A percentile compares a stretch with the other conserved stretches of the same genome.
These are phyloP conservation scores for Platygyra sinensis DNA, from an alignment of 64 coral and sea anemone species.

Conservation along the genomic window DNA sequence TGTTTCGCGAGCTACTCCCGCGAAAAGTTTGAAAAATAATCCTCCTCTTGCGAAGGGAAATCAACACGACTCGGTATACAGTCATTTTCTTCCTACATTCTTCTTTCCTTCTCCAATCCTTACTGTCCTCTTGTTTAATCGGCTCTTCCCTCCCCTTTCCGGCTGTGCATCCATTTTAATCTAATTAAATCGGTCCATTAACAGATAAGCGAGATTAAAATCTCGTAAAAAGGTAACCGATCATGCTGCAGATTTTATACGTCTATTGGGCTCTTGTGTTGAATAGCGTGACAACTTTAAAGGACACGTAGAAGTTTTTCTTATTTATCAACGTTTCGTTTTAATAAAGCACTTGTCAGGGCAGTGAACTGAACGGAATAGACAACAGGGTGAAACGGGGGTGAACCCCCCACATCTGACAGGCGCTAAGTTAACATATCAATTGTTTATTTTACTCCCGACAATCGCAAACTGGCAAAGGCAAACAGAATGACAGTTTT, in stretches of 20 bases:
- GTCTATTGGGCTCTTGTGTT: neutral
- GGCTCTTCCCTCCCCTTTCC: neutral
- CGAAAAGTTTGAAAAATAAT: neutral
- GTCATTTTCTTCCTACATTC: too few species aligned
- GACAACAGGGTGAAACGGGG: neutral
- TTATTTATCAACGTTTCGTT: neutral
- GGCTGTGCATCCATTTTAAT: neutral
- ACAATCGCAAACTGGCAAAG: neutral
- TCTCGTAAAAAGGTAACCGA: neutral
- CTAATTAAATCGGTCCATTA: neutral
- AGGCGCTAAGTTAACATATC: neutral
- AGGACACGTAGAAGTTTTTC: neutral
- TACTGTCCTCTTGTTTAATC: neutral
- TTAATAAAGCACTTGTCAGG: neutral
- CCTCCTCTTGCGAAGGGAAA: neutral
- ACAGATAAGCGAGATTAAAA: slow-evolving; percentile 1
- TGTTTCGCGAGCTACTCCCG: neutral
- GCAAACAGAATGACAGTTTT: slow-evolving; percentile 8
- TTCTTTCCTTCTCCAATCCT: neutral
- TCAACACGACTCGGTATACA: too few species aligned
- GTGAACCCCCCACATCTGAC: neutral
- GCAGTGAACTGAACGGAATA: neutral
- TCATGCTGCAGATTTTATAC: neutral
- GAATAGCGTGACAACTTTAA: neutral
- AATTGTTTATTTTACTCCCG: slow-evolving; percentile 3